These are phyloP conservation scores for Accipiter virgatus DNA, from an alignment of 2,113 vertebrate genomes.

Conservation along the genomic window DNA sequence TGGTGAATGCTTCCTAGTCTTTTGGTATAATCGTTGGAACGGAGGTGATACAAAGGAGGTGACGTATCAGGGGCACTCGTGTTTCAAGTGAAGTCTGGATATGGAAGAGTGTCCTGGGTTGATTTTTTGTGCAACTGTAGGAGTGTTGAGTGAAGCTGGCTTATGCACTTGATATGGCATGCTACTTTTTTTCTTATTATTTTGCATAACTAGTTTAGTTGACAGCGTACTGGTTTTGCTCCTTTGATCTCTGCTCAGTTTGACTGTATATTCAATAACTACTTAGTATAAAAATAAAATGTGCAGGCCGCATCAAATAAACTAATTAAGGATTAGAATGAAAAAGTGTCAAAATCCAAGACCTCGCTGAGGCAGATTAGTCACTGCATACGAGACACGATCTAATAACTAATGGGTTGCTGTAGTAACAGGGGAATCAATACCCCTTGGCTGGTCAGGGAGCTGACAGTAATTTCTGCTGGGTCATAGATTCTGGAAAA, in stretches of 20 bases:
- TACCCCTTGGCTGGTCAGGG: conserved; percentile 67
- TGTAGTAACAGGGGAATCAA: conserved; percentile 77
- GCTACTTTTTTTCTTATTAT: not conserved
- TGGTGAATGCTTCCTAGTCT: not conserved
- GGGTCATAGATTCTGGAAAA: conserved; percentile 77
- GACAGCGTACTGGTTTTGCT: conserved; percentile 46
- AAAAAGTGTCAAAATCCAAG: conserved; percentile 74
- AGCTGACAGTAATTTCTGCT: conserved; percentile 84
- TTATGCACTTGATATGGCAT: not conserved
- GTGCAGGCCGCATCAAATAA: conserved; percentile 71
- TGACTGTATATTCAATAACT: conserved; percentile 68
- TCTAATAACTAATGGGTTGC: conserved; percentile 76
- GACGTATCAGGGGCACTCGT: not conserved
- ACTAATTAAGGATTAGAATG: conserved; percentile 80
- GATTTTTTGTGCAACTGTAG: not conserved
- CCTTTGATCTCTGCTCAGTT: conserved; percentile 60
- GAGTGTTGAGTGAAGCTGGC: not conserved
- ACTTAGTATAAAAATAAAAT: conserved; percentile 75
- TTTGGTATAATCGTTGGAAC: not conserved
- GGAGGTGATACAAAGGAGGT: not conserved
- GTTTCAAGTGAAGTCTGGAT: not conserved
- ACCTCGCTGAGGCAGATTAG: conserved; percentile 70
- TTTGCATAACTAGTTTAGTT: conserved; percentile 43
- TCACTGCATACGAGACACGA: conserved; percentile 47
- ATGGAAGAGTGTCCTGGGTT: not conserved